Percentiles rank a stretch among this genome's conserved stretches.
Evolutionary conservation across 1,140 invertebrate genomes (phyloP).

Genomic region (Subanguina moxae): DNA sequence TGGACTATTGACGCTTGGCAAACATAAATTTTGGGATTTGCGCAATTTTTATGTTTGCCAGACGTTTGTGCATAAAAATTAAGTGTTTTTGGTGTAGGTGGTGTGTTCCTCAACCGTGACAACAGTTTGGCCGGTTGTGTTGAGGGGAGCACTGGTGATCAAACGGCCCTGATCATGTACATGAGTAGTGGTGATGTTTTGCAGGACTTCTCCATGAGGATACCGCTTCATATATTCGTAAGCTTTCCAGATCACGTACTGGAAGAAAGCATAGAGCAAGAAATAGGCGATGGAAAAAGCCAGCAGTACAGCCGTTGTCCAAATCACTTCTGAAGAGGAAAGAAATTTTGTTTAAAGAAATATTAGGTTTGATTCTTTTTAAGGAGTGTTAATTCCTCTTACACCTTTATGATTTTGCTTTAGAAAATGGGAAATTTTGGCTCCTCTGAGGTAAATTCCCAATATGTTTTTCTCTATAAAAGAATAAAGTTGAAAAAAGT

Average conservation of each 20-base stretch:
- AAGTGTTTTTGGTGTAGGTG: background rate
- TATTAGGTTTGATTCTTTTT: background rate
- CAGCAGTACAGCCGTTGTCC: background rate
- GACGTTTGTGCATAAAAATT: too few species aligned
- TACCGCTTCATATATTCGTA: background rate
- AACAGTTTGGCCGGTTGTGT: background rate
- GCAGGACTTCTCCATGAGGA: background rate
- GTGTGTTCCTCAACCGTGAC: background rate
- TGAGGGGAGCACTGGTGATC: background rate
- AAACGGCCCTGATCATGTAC: background rate
- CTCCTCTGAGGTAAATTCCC: too few species aligned
- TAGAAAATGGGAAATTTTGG: too few species aligned
- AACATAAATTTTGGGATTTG: too few species aligned
- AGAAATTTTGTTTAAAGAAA: background rate
- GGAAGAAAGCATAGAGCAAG: conserved; percentile 1
- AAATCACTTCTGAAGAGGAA: background rate
- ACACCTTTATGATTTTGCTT: too few species aligned
- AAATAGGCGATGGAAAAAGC: background rate
- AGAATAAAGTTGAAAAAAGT: too few species aligned
- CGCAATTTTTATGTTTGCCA: too few species aligned
- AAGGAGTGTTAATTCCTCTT: background rate
- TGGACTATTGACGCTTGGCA: too few species aligned
- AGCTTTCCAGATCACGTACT: conserved; percentile 1
- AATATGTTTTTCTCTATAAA: too few species aligned
- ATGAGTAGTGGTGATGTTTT: background rate